These are phyloP conservation scores for Dascillus cervinus DNA, from an alignment of 2,888 invertebrate species.

Conservation along the genomic window DNA sequence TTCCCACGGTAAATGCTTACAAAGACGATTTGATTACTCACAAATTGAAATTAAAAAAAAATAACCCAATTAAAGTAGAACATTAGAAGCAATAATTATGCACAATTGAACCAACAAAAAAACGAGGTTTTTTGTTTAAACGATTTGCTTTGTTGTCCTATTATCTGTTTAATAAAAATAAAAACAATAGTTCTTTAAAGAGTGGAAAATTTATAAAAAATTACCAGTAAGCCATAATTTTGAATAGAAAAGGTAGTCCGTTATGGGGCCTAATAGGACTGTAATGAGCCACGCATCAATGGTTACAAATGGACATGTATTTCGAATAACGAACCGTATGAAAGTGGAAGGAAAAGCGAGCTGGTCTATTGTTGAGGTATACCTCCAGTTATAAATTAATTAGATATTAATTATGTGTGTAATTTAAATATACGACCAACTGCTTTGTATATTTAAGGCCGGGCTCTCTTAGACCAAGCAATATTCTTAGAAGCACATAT, in stretches of 20 bases:
- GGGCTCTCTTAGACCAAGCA: background rate
- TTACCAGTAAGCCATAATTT: background rate
- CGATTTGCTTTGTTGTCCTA: no score
- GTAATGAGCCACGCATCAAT: conserved; percentile 22
- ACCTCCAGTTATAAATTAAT: conserved; percentile 19
- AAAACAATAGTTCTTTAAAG: no score
- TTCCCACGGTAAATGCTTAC: no score
- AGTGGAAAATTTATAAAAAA: no score
- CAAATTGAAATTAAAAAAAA: no score
- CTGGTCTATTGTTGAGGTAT: conserved; percentile 10
- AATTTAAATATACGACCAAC: conserved; percentile 11
- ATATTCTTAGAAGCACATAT: background rate
- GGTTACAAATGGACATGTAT: conserved; percentile 15
- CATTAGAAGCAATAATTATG: no score
- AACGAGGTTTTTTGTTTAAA: no score
- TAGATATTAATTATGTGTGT: conserved; percentile 18
- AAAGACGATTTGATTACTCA: no score
- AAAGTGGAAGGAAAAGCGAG: conserved; percentile 7
- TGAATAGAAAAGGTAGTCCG: conserved; percentile 9
- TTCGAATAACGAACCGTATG: conserved; percentile 9
- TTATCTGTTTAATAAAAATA: no score
- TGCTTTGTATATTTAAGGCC: conserved; percentile 1
- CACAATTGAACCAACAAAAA: no score
- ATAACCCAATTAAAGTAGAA: no score
- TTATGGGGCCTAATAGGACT: conserved; percentile 20